A percentile compares a stretch with the other conserved stretches of the same genome.
phyloP scores from a whole-genome alignment of 2,888 invertebrate genomes.

The Graphium colonna region DNA sequence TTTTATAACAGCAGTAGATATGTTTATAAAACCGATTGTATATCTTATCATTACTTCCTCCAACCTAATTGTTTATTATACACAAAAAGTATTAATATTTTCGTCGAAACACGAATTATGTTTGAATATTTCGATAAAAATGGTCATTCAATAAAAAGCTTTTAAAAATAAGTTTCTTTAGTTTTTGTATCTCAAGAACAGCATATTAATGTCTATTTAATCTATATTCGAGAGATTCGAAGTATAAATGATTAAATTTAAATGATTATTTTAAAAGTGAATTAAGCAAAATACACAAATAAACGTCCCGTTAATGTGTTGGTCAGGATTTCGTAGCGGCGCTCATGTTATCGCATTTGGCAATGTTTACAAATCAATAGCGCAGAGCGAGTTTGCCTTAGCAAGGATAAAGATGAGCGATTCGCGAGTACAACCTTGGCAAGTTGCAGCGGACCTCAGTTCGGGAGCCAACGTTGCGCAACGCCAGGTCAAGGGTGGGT shows the following conservation, averaged over 20 bases:
- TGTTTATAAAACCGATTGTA: too few species aligned
- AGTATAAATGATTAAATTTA: not conserved
- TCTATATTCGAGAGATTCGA: not conserved
- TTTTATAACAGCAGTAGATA: too few species aligned
- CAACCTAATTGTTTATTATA: too few species aligned
- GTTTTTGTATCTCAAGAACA: too few species aligned
- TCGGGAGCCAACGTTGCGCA: constrained; percentile 55
- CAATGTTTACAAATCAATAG: constrained; percentile 33
- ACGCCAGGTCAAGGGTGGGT: constrained; percentile 69
- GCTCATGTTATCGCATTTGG: constrained; percentile 11
- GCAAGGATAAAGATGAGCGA: constrained; percentile 60
- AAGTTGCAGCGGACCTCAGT: constrained; percentile 44
- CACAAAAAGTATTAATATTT: too few species aligned
- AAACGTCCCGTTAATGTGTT: constrained; percentile 5
- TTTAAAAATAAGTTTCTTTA: too few species aligned
- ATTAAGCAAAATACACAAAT: constrained; percentile 3
- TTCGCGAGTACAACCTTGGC: constrained; percentile 50
- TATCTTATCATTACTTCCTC: too few species aligned
- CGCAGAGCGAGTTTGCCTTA: constrained; percentile 42
- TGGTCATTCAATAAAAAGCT: too few species aligned
- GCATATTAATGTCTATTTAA: too few species aligned
- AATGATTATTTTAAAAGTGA: not conserved
- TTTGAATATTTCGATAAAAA: too few species aligned
- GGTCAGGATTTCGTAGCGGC: constrained; percentile 9
- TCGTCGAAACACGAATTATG: too few species aligned